Percentiles rank a stretch among this genome's conserved stretches.
phyloP scores from a whole-genome alignment of 2,888 invertebrate genomes.

The Trachelus tabidus region DNA sequence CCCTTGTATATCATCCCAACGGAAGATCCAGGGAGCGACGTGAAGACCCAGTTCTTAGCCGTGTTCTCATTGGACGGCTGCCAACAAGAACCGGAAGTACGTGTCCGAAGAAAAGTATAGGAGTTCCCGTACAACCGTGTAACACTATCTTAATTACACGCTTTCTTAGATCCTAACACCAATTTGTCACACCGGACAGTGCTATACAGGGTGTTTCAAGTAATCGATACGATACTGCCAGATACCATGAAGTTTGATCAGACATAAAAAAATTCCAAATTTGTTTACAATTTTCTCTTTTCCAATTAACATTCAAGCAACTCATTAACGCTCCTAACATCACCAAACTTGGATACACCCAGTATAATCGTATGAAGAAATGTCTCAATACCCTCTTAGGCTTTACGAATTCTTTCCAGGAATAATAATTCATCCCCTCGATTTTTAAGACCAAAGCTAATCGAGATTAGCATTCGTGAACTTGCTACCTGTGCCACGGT shows the following conservation, averaged over 20 bases:
- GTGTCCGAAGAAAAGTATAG: slow-evolving; percentile 22
- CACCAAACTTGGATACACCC: neutral
- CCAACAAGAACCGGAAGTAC: slow-evolving; percentile 38
- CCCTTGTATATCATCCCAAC: neutral
- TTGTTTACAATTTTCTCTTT: too few species aligned
- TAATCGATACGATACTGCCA: neutral
- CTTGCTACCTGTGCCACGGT: neutral
- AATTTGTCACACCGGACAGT: neutral
- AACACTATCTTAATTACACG: slow-evolving; percentile 32
- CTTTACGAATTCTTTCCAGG: neutral
- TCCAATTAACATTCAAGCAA: neutral
- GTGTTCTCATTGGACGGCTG: slow-evolving; percentile 43
- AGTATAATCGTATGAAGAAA: neutral
- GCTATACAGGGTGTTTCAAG: neutral
- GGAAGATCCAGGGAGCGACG: slow-evolving; percentile 29
- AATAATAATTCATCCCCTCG: neutral
- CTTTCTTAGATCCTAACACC: slow-evolving; percentile 9
- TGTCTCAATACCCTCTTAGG: neutral
- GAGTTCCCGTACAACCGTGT: slow-evolving; percentile 10
- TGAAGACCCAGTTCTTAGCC: slow-evolving; percentile 39
- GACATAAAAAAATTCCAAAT: neutral
- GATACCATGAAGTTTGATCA: neutral
- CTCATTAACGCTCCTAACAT: neutral
- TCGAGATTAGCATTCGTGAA: neutral
- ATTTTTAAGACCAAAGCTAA: neutral